A percentile compares a stretch with the other conserved stretches of the same genome.
Conservation (phyloP, 2,113 vertebrate species). For the Melanocharis versteri region DNA sequence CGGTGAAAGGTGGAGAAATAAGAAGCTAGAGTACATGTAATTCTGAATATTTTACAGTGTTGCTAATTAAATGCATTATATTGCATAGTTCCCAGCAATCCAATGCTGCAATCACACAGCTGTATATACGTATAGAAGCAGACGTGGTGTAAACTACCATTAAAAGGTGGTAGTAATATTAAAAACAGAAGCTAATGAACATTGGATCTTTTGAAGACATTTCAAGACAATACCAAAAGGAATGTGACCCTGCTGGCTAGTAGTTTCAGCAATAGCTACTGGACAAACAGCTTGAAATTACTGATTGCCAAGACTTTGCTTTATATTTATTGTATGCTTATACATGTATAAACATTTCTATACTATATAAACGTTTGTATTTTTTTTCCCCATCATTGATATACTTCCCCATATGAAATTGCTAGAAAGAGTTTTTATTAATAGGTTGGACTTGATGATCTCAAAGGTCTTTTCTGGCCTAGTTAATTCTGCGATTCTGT, state of each 20-base stretch:
- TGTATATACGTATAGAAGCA: rapidly evolving
- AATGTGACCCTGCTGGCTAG: not conserved
- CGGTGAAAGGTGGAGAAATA: not conserved
- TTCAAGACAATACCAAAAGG: not conserved
- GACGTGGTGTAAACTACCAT: not conserved
- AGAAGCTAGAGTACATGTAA: not conserved
- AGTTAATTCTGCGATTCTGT: not conserved
- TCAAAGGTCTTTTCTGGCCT: not conserved
- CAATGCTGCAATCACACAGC: not conserved
- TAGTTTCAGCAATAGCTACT: not conserved
- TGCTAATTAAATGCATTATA: not conserved
- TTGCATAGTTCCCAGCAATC: not conserved
- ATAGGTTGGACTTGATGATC: not conserved
- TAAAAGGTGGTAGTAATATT: not conserved
- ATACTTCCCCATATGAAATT: not conserved
- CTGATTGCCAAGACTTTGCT: not conserved
- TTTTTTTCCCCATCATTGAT: not conserved
- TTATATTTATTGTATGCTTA: not conserved
- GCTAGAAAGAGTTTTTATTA: not conserved
- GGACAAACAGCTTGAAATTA: not conserved
- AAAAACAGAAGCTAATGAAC: not conserved
- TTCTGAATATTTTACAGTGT: not conserved
- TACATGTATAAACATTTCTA: not conserved
- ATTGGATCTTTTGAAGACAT: not conserved
- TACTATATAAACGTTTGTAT: not conserved